Conservation (phyloP, 1,140 invertebrate genomes). For the Formica exsecta region DNA sequence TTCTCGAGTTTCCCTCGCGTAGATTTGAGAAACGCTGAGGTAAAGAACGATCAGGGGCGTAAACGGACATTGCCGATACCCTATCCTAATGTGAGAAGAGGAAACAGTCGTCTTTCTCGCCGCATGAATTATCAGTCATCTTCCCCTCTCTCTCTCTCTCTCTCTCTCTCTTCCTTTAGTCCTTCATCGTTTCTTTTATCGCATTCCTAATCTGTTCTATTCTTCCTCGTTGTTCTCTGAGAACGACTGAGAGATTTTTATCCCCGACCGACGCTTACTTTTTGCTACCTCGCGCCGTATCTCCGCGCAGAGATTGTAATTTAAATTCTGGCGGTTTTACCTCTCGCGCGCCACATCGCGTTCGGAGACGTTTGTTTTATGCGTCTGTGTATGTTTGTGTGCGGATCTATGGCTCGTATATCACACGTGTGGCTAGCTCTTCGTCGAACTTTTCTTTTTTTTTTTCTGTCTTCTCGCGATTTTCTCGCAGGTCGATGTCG, state of each 20-base stretch:
- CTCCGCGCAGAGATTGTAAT: slow-evolving; percentile 47
- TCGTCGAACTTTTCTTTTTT: slow-evolving; percentile 23
- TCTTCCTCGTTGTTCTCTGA: slow-evolving; percentile 11
- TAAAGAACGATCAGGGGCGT: neutral
- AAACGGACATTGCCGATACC: neutral
- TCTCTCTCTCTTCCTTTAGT: slow-evolving; percentile 4
- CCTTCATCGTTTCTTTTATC: slow-evolving; percentile 45
- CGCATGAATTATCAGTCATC: slow-evolving; percentile 6
- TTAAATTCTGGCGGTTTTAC: slow-evolving; percentile 47
- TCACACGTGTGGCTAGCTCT: slow-evolving; percentile 16
- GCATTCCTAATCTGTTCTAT: slow-evolving; percentile 45
- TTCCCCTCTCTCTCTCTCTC: neutral
- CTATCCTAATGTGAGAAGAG: neutral
- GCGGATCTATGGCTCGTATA: slow-evolving; percentile 15
- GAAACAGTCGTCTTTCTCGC: slow-evolving; percentile 22
- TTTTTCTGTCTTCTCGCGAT: neutral
- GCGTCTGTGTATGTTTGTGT: neutral
- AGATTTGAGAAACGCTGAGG: slow-evolving; percentile 36
- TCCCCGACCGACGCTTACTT: slow-evolving; percentile 34
- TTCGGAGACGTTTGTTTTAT: neutral
- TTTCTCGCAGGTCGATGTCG: neutral
- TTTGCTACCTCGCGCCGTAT: slow-evolving; percentile 34
- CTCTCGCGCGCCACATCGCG: slow-evolving; percentile 3
- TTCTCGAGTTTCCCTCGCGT: neutral
- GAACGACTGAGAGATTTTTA: slow-evolving; percentile 37